Evolutionary conservation across 2,113 vertebrate species (phyloP), one percentile per base, ranked within the genome.

Genomic region (Gallinago jamesoni): DNA sequence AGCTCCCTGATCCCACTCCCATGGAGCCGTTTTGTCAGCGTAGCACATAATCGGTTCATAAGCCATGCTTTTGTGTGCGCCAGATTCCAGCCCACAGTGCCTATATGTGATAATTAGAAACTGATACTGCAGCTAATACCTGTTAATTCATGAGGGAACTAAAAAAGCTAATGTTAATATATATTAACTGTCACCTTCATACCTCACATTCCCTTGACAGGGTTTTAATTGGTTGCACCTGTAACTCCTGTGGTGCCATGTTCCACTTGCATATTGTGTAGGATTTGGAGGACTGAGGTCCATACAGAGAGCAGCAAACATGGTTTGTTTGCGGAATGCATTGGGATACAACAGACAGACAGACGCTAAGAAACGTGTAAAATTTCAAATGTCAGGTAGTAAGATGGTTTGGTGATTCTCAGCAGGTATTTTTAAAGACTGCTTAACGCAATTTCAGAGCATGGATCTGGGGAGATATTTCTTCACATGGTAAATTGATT

Each of bases 71-170:
- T 53, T 45, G 1, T 10, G 9, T 27, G 27, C 5, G 1, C 28
- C 48, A 11, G 1, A 1, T 67, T 64, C 19, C 56, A 84, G 31
- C 12, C 41, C 69, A 72, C 17, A 14, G 67, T 25, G 41, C 53
- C 55, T 77, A 27, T 57, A 19, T 39, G 41, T 14, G 48, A 53
- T 84, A 93, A 94, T 92, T 96, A 95, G 67, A 95, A 95, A 67
- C 62, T 93, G 62, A 57, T 77, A 66, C 55, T 82, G 47, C 64
- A 93, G 70, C 37, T 87, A 94, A 63, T 84, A 85, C 5, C 31
- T 81, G 16, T 88, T 93, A 96, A 89, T 92, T 95, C 37, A 74
- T 16, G 23, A 83, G 50, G 69, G 73, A 96, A 92, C 68, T 75
- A 57, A 94, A 92, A 89, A 94, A 79, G 11, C 14, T 66, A 76